Evolutionary conservation across 2,888 invertebrate genomes (phyloP).

Genomic region (Melanargia galathea): DNA sequence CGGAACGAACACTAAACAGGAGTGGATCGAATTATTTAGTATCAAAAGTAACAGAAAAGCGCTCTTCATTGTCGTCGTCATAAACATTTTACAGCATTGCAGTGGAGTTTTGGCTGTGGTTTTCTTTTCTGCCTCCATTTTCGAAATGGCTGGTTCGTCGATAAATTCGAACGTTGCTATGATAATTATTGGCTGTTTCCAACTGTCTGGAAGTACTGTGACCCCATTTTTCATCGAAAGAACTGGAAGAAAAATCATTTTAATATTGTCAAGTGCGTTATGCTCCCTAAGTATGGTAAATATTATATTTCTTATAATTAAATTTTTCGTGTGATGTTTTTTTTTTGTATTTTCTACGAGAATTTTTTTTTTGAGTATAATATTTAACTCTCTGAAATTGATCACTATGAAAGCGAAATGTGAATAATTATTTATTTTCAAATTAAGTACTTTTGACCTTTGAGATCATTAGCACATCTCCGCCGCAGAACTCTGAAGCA

Average conservation of each 20-base stretch:
- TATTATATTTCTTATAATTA: not conserved
- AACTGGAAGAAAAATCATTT: conserved; percentile 50
- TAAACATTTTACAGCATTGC: conserved; percentile 45
- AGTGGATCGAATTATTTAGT: conserved; percentile 51
- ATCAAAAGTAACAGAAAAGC: conserved; percentile 53
- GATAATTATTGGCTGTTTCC: conserved; percentile 53
- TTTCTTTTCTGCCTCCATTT: conserved; percentile 37
- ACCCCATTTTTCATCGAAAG: conserved; percentile 56
- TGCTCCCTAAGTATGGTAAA: conserved; percentile 56
- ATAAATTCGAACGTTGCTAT: conserved; percentile 51
- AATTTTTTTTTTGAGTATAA: too few relatives aligned
- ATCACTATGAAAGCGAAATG: too few relatives aligned
- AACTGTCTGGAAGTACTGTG: conserved; percentile 49
- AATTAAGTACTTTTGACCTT: too few relatives aligned
- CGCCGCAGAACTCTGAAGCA: too few relatives aligned
- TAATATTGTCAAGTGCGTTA: conserved; percentile 50
- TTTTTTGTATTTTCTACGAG: not conserved
- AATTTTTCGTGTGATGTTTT: too few relatives aligned
- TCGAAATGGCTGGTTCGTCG: conserved; percentile 35
- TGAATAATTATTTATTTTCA: too few relatives aligned
- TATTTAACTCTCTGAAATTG: too few relatives aligned
- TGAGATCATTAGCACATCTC: too few relatives aligned
- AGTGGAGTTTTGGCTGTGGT: conserved; percentile 34
- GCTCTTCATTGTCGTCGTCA: conserved; percentile 48
- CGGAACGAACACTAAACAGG: conserved; percentile 36